Conservation (phyloP, 1,140 invertebrate species). For the Pseudomyrmex flavicornis region DNA sequence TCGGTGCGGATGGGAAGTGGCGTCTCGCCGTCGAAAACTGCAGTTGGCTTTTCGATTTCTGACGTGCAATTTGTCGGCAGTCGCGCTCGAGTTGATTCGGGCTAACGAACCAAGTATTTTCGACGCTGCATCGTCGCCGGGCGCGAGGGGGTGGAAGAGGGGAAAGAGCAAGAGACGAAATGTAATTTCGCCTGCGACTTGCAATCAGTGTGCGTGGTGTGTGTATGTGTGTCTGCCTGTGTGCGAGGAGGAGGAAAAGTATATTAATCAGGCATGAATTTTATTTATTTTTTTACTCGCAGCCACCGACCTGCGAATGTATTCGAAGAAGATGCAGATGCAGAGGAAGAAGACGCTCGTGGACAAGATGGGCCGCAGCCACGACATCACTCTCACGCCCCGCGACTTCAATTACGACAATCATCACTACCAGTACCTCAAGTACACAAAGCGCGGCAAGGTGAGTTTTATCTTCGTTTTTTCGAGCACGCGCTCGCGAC, state of each 20-base stretch:
- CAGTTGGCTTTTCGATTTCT: constrained; percentile 49
- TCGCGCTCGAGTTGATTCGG: constrained; percentile 7
- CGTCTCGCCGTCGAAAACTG: not conserved
- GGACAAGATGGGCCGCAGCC: constrained; percentile 88
- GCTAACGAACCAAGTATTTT: constrained; percentile 56
- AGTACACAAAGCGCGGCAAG: constrained; percentile 91
- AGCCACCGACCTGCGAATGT: constrained; percentile 79
- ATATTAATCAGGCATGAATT: constrained; percentile 45
- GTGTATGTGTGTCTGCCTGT: no score
- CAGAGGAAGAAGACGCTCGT: constrained; percentile 88
- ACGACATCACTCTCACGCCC: constrained; percentile 88
- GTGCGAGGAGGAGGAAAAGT: not conserved
- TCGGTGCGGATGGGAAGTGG: not conserved
- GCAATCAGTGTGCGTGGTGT: constrained; percentile 24
- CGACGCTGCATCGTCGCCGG: constrained; percentile 12
- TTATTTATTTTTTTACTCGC: not conserved
- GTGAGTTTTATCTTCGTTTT: constrained; percentile 79
- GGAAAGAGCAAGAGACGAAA: constrained; percentile 10
- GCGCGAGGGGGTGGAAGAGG: no score
- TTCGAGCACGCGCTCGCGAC: not conserved
- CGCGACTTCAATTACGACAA: constrained; percentile 93
- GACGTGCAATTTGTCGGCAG: constrained; percentile 36
- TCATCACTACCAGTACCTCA: constrained; percentile 93
- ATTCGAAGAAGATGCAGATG: constrained; percentile 86
- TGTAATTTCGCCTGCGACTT: constrained; percentile 54